A percentile compares a stretch with the other conserved stretches of the same genome.
Evolutionary conservation across 2,113 vertebrate species (phyloP).

Genomic region (Corapipo altera): DNA sequence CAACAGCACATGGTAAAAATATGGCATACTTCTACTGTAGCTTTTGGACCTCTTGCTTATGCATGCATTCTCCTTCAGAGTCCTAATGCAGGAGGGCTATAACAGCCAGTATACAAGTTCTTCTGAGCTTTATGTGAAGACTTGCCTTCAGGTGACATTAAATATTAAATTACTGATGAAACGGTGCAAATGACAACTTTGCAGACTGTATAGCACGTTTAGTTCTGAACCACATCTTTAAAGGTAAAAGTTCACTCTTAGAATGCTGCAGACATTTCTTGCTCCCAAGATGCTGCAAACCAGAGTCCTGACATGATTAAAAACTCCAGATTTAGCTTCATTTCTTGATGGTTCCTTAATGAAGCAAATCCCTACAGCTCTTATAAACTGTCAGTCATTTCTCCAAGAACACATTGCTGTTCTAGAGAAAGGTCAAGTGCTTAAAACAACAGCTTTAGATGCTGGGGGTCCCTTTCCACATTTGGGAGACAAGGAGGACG

Average conservation of each 20-base stretch:
- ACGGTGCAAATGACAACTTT: not conserved
- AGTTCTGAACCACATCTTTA: not conserved
- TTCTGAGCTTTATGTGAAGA: not conserved
- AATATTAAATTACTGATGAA: constrained; percentile 1
- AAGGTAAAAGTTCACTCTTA: not conserved
- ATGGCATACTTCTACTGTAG: not conserved
- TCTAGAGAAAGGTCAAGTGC: not conserved
- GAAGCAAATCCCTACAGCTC: not conserved
- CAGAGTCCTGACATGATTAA: constrained; percentile 13
- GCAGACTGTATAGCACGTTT: not conserved
- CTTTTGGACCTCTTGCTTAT: not conserved
- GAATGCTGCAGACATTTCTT: not conserved
- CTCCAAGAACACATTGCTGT: not conserved
- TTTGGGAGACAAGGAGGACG: not conserved
- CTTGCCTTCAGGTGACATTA: constrained; percentile 11
- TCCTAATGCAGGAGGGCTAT: not conserved
- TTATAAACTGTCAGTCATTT: constrained; percentile 37
- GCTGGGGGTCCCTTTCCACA: not conserved
- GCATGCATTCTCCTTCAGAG: not conserved
- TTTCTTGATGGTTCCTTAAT: constrained; percentile 26
- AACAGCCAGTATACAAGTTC: not conserved
- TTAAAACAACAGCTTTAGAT: not conserved
- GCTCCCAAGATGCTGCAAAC: not conserved
- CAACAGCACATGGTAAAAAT: not conserved
- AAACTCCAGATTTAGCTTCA: not conserved